phyloP scores from a whole-genome alignment of 2,888 invertebrate species.

The Megastigmus dorsalis region DNA sequence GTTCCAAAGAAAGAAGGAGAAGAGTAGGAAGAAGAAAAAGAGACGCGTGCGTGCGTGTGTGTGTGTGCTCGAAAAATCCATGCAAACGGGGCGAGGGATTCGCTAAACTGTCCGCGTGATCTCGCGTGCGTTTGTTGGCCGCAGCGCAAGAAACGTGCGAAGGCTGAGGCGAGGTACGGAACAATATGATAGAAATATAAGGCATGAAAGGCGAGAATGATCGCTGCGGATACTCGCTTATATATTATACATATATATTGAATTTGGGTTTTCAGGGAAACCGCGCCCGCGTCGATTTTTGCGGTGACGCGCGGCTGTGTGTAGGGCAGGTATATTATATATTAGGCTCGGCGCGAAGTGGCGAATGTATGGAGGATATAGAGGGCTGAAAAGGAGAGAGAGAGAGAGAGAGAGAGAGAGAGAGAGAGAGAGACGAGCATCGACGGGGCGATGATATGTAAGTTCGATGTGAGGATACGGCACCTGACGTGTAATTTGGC shows the following conservation, averaged over 20 bases:
- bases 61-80: neutral
- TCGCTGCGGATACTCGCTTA: too few species aligned
- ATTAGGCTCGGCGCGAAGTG: too few species aligned
- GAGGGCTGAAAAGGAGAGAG: neutral
- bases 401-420: neutral
- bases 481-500: conserved; percentile 67
- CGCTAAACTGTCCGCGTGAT: neutral
- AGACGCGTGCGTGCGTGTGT: too few species aligned
- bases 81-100: neutral
- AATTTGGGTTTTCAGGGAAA: conserved; percentile 15
- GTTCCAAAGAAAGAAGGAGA: too few species aligned
- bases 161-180: neutral
- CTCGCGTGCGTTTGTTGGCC: neutral
- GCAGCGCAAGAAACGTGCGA: neutral
- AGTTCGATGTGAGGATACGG: conserved; percentile 58
- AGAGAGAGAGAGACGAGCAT: conserved; percentile 18
- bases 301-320: conserved; percentile 6
- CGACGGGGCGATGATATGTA: conserved; percentile 51
- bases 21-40: neutral
- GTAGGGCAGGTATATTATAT: neutral
- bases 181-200: neutral
- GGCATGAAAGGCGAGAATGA: neutral
- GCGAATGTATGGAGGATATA: too few species aligned
- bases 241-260: too few species aligned
- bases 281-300: conserved; percentile 23